These are phyloP conservation scores for Echiichthys vipera DNA, from an alignment of 2,797 vertebrate genomes.

Conservation along the genomic window DNA sequence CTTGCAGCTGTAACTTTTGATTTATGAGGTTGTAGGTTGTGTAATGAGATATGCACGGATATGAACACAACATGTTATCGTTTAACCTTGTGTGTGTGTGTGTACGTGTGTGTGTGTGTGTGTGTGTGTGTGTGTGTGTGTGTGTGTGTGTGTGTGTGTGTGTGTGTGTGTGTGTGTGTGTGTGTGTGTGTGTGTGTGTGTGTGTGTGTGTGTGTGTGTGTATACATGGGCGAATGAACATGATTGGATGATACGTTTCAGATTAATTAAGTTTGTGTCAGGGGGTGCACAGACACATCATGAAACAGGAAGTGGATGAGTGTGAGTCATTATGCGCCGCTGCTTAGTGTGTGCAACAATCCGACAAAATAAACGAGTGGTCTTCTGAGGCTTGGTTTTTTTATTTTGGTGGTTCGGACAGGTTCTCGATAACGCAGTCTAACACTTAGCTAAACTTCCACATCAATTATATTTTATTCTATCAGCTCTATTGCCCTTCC, in stretches of 20 bases:
- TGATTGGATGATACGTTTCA: conserved; percentile 42
- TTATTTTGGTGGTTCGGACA: not conserved
- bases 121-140: conserved; percentile 7
- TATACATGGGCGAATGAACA: conserved; percentile 18
- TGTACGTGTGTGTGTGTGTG: conserved; percentile 9
- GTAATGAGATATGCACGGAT: conserved; percentile 57
- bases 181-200: conserved; percentile 1
- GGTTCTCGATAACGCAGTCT: conserved; percentile 13
- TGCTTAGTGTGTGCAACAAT: conserved; percentile 17
- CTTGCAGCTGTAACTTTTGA: conserved; percentile 59
- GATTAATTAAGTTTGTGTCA: conserved; percentile 48
- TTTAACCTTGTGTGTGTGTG: conserved; percentile 64
- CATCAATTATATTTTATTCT: conserved; percentile 30
- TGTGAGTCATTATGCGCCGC: conserved; percentile 37
- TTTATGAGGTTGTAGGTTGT: conserved; percentile 60
- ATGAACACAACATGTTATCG: conserved; percentile 45
- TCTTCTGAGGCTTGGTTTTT: not conserved
- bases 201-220: conserved; percentile 9
- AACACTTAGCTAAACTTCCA: conserved; percentile 13
- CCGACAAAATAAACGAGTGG: conserved; percentile 27
- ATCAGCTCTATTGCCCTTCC: not conserved
- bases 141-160: conserved; percentile 14
- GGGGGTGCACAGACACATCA: conserved; percentile 12
- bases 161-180: conserved; percentile 13
- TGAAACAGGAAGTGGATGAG: conserved; percentile 55